Evolutionary conservation across 2,797 vertebrate genomes (phyloP), one percentile per base, ranked within the genome.

Genomic region (Ctenochaetus hawaiiensis): DNA sequence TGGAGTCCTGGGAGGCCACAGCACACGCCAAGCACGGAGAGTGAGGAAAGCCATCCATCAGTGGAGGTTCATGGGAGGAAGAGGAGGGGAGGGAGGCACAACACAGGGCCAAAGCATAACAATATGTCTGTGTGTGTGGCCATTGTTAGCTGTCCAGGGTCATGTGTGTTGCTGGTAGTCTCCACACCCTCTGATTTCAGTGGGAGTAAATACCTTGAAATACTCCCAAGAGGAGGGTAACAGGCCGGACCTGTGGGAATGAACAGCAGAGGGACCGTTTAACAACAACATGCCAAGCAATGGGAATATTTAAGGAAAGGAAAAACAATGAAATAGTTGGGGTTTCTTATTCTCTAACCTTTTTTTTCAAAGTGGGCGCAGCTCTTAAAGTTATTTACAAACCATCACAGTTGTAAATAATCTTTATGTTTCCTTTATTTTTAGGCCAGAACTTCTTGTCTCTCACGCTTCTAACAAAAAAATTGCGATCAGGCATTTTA

Each of bases 31-130:
- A 88, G 83, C 86, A 72, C 41, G 58, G 37, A 67, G 74, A 87
- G 87, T 84, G 88, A 88, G 86, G 92, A 93, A 92, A 93, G 89
- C 89, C 82, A 94, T 94, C 89, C 85, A 93, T 94, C 94, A 94
- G 65, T 59, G 63, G 82, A 85, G 66, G 85, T 67, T 61, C 75
- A 62, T 52, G 2, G 67, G 71, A 85, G 82, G 76, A 81, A 78
- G 70, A 59, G 72, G 10, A 4, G 6, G 75, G 39, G 60, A 37
- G 63, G 71, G 72, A 26, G 52, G 2, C 0, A 37, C 62, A 83
- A 76, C 76, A 62, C 67, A 60, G 70, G 79, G 69, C 81, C 80
- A 84, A 89, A 91, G 39, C 74, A 81, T 82, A 91, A 92, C 89
- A 91, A 71, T 82, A 67, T 82, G 85, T 85, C 81, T 90, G 85